Base-by-base conservation (phyloP, 2,888 invertebrate species). In the Anoncus sp. region DNA sequence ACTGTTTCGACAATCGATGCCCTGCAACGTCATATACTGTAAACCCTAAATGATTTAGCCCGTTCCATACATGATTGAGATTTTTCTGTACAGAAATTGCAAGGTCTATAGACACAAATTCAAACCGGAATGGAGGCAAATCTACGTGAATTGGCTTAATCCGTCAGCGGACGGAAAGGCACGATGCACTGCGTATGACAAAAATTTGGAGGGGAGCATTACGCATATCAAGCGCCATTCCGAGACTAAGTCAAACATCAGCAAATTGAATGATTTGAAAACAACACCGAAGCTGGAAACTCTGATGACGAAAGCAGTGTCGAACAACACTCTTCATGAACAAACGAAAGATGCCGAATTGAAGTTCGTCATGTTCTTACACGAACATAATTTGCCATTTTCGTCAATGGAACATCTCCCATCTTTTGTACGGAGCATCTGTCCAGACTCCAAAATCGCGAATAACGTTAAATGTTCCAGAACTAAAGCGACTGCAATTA, bases 301-400 rank as follows among this genome's bases (percentile, higher is more conserved):
- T 53, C 27, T 22, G 16, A 20, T 76, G 20, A 3, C 3, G 31
- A 31, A 3, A 31, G 7, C 3, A 3, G 31, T 31, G 7, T 7
- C 3, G 7, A 31, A 31, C 31, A 7, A 31, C 4, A 31, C 31
- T 5, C 7, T 31, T 31, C 31, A 31, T 3, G 7, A 7, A 7
- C 4, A 31, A 31, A 31, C 31, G 31, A 31, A 31, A 7, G 7
- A 31, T 31, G 7, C 31, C 31, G 82, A 83, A 59, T 43, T 82
- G 16, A 80, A 80, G 78, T 51, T 79, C 38, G 22, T 45, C 27
- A 72, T 73, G 73, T 83, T 83, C 55, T 57, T 83, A 14, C 81
- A 80, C 38, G 80, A 82, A 53, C 83, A 83, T 47, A 83, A 83
- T 53, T 67, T 84, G 22, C 77, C 82, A 22, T 80, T 85, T 73